Percentiles rank a stretch among this genome's conserved stretches.
Evolutionary conservation across 2,113 vertebrate species (phyloP).

Genomic region (Gopherus flavomarginatus): DNA sequence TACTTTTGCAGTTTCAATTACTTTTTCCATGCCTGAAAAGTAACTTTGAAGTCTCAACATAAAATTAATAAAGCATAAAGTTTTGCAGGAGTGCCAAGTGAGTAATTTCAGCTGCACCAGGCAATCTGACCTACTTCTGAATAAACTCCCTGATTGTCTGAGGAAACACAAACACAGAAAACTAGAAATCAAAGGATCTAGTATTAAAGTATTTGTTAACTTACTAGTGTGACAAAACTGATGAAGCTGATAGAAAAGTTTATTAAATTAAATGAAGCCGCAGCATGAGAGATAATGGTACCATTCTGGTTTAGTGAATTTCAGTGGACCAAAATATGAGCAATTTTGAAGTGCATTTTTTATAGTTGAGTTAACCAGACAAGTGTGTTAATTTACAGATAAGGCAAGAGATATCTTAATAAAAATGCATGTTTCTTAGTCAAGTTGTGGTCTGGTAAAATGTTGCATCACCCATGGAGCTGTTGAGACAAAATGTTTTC

Average conservation of each 20-base stretch:
- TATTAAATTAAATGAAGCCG: conserved; percentile 27
- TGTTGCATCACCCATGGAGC: neutral
- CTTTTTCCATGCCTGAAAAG: conserved; percentile 17
- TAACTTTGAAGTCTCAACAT: conserved; percentile 25
- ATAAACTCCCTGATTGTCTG: conserved; percentile 2
- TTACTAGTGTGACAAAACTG: neutral
- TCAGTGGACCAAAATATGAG: conserved; percentile 5
- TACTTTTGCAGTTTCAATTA: conserved; percentile 47
- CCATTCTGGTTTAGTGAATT: neutral
- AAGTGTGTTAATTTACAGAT: neutral
- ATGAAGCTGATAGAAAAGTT: conserved; percentile 12
- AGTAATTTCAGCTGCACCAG: conserved; percentile 20
- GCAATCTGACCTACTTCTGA: conserved; percentile 56
- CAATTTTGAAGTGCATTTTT: conserved; percentile 21
- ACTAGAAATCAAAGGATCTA: neutral
- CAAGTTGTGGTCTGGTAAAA: conserved; percentile 4
- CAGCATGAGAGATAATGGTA: conserved; percentile 8
- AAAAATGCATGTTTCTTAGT: conserved; percentile 14
- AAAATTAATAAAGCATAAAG: conserved; percentile 51
- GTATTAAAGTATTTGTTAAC: neutral
- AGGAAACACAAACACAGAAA: neutral
- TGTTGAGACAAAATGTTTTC: conserved; percentile 33
- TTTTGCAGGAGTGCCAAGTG: neutral
- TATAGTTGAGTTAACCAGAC: conserved; percentile 14
- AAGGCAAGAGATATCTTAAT: conserved; percentile 12